These are phyloP conservation scores for Bradypodion ventrale DNA, from an alignment of 2,797 vertebrate species.

Conservation along the genomic window DNA sequence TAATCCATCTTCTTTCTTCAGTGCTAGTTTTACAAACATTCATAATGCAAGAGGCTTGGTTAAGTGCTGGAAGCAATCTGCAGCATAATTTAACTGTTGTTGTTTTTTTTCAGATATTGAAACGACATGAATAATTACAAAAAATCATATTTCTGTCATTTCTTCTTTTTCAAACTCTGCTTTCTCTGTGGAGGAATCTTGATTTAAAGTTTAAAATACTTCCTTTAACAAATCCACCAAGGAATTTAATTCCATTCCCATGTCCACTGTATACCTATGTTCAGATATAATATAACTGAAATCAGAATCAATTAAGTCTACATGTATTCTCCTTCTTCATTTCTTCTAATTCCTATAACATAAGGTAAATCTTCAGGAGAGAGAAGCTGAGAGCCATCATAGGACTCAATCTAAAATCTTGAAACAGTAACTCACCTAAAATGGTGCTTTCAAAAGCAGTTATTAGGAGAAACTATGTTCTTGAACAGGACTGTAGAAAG, in stretches of 20 bases:
- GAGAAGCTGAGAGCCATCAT: too few species aligned
- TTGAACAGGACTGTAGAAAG: too few species aligned
- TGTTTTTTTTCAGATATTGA: neutral
- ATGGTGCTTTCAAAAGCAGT: too few species aligned
- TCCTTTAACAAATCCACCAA: neutral
- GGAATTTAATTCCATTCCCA: neutral
- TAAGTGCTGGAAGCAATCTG: conserved; percentile 14
- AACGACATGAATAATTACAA: neutral
- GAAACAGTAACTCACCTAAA: too few species aligned
- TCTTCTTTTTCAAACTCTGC: neutral
- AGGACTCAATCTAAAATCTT: too few species aligned
- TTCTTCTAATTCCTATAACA: neutral
- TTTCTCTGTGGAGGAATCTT: neutral
- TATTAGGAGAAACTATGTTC: too few species aligned
- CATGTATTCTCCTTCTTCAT: neutral
- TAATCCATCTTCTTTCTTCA: neutral
- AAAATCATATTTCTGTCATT: neutral
- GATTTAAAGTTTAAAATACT: conserved; percentile 8
- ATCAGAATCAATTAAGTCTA: neutral
- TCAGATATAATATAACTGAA: neutral
- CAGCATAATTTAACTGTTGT: conserved; percentile 7
- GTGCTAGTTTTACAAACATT: conserved; percentile 13
- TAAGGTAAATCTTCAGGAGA: neutral
- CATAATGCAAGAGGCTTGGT: conserved; percentile 4
- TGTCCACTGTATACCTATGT: neutral